Conservation (phyloP, 2,797 vertebrate species). For the Pipistrellus pipistrellus region DNA sequence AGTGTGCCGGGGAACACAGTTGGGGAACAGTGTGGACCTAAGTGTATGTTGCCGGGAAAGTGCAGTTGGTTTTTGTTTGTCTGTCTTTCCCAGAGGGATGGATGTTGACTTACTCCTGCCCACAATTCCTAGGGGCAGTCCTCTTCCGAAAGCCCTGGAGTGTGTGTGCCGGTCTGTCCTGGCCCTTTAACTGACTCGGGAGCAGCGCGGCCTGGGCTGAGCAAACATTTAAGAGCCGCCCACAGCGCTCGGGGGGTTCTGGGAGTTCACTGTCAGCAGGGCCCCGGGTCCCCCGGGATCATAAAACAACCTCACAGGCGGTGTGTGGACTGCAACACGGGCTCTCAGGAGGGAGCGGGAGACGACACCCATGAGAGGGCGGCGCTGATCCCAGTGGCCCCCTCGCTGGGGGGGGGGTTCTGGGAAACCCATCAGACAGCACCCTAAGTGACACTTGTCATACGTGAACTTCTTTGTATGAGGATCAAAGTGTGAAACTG, state of each 20-base stretch:
- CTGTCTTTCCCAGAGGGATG: neutral
- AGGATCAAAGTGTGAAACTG: constrained; percentile 54
- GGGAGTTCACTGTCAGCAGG: neutral
- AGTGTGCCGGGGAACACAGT: accelerated
- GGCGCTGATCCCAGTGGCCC: constrained; percentile 28
- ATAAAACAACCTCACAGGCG: neutral
- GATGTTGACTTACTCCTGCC: neutral
- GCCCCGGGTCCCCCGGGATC: accelerated
- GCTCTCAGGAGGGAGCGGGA: neutral
- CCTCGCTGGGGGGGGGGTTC: constrained; percentile 64
- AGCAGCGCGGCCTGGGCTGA: neutral
- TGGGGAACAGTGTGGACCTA: accelerated
- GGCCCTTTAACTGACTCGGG: constrained; percentile 13
- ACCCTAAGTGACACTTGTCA: constrained; percentile 63
- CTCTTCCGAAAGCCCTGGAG: neutral
- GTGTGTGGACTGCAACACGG: accelerated
- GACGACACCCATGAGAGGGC: neutral
- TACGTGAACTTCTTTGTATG: constrained; percentile 49
- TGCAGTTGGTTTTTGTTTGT: neutral
- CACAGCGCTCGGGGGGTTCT: accelerated
- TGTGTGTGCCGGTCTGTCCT: neutral
- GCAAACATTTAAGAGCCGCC: neutral
- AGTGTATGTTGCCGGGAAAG: accelerated
- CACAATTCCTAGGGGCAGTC: accelerated
- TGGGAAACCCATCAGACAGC: constrained; percentile 71